Conservation (phyloP, 1,140 invertebrate species). For the Microplitis demolitor region DNA sequence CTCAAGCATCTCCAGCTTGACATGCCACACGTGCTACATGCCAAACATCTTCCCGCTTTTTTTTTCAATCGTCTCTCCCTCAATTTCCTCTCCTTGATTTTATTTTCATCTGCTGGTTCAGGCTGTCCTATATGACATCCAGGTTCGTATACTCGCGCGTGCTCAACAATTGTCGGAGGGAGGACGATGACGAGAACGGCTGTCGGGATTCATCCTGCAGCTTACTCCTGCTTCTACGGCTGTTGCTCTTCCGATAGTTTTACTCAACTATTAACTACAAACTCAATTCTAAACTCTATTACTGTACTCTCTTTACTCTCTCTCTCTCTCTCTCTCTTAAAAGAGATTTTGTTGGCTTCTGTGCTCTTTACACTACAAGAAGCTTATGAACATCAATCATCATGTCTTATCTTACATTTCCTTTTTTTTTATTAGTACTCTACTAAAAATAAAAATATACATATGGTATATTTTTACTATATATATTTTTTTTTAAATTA, state of each 20-base stretch:
- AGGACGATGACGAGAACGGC: neutral
- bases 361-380: constrained; percentile 21
- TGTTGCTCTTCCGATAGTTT: neutral
- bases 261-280: neutral
- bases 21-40: constrained; percentile 8
- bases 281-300: no score
- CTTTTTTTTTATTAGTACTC: constrained; percentile 23
- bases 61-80: neutral
- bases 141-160: neutral
- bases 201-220: neutral
- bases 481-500: neutral
- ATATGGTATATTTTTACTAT: neutral
- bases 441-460: constrained; percentile 24
- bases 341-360: constrained; percentile 3
- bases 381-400: constrained; percentile 46
- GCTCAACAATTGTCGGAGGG: constrained; percentile 5
- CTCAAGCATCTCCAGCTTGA: constrained; percentile 2
- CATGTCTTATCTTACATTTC: constrained; percentile 39
- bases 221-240: neutral
- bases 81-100: constrained; percentile 1
- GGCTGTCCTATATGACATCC: neutral
- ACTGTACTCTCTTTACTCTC: constrained; percentile 6
- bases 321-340: constrained; percentile 7
- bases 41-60: constrained; percentile 11
- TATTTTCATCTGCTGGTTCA: neutral